Evolutionary conservation across 2,797 vertebrate species (phyloP).

Genomic region (Spondyliosoma cantharus): DNA sequence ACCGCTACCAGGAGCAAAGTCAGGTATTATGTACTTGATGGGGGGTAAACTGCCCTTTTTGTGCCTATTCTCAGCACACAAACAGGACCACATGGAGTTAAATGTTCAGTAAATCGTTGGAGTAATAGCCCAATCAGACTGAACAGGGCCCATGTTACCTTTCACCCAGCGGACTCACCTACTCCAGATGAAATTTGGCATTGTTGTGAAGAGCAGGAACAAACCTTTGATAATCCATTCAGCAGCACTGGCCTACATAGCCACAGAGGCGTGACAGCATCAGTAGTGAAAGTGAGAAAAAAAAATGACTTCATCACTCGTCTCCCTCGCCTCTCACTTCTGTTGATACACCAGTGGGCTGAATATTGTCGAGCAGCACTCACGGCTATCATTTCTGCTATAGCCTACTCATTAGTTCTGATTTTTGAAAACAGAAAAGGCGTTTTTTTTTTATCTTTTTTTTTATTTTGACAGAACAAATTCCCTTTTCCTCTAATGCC

Average conservation of each 20-base stretch:
- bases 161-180: conserved; percentile 24
- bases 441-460: conserved; percentile 3
- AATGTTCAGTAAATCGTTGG: conserved; percentile 21
- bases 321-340: conserved; percentile 30
- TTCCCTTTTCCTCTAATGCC: not conserved
- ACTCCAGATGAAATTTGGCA: conserved; percentile 25
- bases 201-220: conserved; percentile 46
- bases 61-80: conserved; percentile 21
- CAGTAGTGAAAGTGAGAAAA: conserved; percentile 72
- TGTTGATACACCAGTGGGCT: conserved; percentile 50
- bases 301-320: conserved; percentile 69
- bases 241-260: conserved; percentile 64
- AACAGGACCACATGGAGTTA: conserved; percentile 18
- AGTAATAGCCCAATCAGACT: conserved; percentile 33
- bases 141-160: conserved; percentile 22
- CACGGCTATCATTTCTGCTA: conserved; percentile 17
- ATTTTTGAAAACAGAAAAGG: conserved; percentile 13
- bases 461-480: not conserved
- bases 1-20: conserved; percentile 15
- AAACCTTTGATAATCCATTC: conserved; percentile 65
- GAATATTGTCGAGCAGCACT: conserved; percentile 35
- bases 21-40: conserved; percentile 11
- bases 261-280: conserved; percentile 63
- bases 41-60: conserved; percentile 7
- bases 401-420: conserved; percentile 27